phyloP scores from a whole-genome alignment of 2,113 vertebrate genomes.

The Nipponia nippon region DNA sequence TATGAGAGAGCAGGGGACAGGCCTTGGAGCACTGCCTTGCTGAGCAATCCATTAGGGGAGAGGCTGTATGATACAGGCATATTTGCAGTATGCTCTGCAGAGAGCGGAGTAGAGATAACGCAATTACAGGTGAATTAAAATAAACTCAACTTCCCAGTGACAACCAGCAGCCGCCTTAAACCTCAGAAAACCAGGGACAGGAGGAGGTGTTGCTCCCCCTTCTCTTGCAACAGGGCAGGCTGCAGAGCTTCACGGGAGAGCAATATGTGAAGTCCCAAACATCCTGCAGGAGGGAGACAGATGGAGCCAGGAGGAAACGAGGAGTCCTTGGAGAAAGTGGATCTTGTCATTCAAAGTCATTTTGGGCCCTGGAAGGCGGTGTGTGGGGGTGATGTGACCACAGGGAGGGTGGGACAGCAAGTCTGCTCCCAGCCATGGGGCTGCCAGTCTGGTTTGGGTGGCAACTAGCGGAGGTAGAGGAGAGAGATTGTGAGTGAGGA shows the following conservation, averaged over 20 bases:
- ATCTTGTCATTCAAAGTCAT: not conserved
- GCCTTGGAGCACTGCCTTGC: not conserved
- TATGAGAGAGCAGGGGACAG: not conserved
- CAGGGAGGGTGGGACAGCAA: not conserved
- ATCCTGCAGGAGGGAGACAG: not conserved
- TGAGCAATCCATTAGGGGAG: not conserved
- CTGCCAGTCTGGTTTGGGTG: not conserved
- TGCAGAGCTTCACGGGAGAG: not conserved
- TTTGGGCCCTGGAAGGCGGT: not conserved
- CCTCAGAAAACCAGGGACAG: not conserved
- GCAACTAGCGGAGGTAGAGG: not conserved
- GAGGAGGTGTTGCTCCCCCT: not conserved
- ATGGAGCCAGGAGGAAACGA: not conserved
- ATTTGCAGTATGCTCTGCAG: not conserved
- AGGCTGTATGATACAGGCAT: rapidly evolving
- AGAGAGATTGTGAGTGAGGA: not conserved
- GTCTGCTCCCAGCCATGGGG: not conserved
- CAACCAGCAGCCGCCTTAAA: not conserved
- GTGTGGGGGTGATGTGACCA: not conserved
- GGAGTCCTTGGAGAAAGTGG: not conserved
- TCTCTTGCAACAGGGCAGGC: not conserved
- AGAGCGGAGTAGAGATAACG: not conserved
- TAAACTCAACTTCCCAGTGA: not conserved
- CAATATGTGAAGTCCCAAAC: not conserved
- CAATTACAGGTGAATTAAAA: not conserved